phyloP scores from a whole-genome alignment of 2,113 vertebrate genomes.

The Physeter macrocephalus region DNA sequence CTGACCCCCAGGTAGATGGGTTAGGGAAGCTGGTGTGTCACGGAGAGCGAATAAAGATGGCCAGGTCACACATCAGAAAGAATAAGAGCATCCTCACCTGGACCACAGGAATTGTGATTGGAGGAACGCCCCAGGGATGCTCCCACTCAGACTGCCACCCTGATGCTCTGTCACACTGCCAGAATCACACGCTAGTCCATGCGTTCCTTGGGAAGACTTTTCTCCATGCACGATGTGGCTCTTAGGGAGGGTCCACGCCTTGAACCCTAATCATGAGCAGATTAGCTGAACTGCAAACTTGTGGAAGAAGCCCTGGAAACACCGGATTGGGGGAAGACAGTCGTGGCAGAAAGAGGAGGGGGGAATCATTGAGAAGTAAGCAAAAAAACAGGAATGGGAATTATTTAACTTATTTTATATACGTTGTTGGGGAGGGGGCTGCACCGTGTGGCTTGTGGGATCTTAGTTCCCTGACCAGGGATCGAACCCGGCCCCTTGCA shows the following conservation, averaged over 20 bases:
- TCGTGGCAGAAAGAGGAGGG: neutral
- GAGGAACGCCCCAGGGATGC: neutral
- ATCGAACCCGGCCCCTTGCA: neutral
- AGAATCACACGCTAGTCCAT: too few relatives aligned
- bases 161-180: neutral
- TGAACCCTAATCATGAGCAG: neutral
- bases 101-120: neutral
- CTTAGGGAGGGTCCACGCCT: neutral
- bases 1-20: neutral
- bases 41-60: neutral
- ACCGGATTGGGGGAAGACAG: accelerated
- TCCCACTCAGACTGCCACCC: neutral
- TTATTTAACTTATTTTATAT: neutral
- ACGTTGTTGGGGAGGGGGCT: too few relatives aligned
- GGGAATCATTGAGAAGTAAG: neutral
- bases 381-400: neutral
- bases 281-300: neutral
- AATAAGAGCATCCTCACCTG: neutral
- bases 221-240: neutral
- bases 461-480: neutral
- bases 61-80: neutral
- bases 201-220: neutral
- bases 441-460: neutral
- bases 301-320: neutral
- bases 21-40: neutral